Conservation (phyloP, 1,140 invertebrate species). For the Ips typographus region DNA sequence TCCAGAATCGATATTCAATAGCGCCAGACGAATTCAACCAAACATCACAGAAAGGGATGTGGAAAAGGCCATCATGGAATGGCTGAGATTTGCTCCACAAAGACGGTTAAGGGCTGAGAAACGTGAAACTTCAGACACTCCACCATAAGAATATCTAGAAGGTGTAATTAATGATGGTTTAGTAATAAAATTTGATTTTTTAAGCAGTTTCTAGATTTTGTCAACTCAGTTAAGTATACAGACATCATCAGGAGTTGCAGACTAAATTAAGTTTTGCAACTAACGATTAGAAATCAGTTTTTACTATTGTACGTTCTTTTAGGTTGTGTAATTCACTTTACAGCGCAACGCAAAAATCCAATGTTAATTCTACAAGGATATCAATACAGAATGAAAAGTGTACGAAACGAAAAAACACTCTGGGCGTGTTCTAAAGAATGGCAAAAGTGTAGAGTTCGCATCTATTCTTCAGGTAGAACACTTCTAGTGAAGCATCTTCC, state of each 20-base stretch:
- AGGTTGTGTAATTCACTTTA: slow-evolving; percentile 7
- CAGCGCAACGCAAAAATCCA: slow-evolving; percentile 15
- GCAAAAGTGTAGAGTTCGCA: slow-evolving; percentile 10
- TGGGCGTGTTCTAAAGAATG: slow-evolving; percentile 20
- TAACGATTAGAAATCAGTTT: too few relatives aligned
- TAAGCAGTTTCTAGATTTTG: too few relatives aligned
- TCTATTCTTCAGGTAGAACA: slow-evolving; percentile 11
- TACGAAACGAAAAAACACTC: not conserved
- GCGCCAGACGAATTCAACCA: not conserved
- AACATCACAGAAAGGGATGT: slow-evolving; percentile 12
- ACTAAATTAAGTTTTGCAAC: too few relatives aligned
- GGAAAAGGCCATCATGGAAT: slow-evolving; percentile 11
- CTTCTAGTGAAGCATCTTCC: not conserved
- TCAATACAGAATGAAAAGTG: slow-evolving; percentile 11
- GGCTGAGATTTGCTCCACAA: slow-evolving; percentile 1
- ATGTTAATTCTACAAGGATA: slow-evolving; percentile 13
- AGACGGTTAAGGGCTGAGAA: not conserved
- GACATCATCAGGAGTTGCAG: too few relatives aligned
- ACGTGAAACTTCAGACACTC: not conserved
- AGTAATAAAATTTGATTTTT: not conserved
- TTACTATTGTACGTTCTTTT: not conserved
- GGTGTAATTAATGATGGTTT: not conserved
- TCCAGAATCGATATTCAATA: slow-evolving; percentile 9
- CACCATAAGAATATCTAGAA: not conserved
- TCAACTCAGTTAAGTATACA: too few relatives aligned